Evolutionary conservation across 2,888 invertebrate species (phyloP), one percentile per base, ranked within the genome.

Genomic region (Pachycephus smyrnensis): DNA sequence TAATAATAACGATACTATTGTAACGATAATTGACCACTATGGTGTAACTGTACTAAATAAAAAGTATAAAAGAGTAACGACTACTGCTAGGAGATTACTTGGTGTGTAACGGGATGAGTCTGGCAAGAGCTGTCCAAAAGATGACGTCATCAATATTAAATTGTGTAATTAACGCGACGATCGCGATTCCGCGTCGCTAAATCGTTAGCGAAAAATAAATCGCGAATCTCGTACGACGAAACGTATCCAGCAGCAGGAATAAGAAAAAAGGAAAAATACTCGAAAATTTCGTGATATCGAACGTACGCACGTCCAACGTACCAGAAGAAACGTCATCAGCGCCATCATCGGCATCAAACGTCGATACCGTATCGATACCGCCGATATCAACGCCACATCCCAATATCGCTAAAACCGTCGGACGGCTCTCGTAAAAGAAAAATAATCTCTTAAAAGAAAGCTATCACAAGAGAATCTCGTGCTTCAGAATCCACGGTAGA

Each of bases 1-100:
- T 87, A 86, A 85, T 86, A 85, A 87, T 87, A 88, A 84, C 86
- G 88, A 86, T 88, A 71, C 71, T 71, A 87, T 87, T 87, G 80
- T 83, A 83, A 83, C 81, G 82, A 78, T 82, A 82, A 83, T 31
- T 80, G 80, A 82, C 81, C 81, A 84, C 80, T 84, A 80, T 81
- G 30, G 74, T 74, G 81, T 80, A 82, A 82, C 77, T 84, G 82
- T 76, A 80, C 83, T 85, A 86, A 86, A 83, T 82, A 73, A 79
- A 77, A 80, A 75, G 69, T 78, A 79, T 74, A 83, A 80, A 75
- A 82, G 79, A 83, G 40, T 55, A 55, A 55, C 40, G 23, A 55
- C 40, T 55, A 55, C 40, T 55, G 40, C 40, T 55, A 9, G 23
- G 40, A 23, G 40, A 55, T 55, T 9, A 55, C 40, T 55, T 23